Base-by-base conservation (phyloP, 2,888 invertebrate genomes). In the Sympetrum striolatum region DNA sequence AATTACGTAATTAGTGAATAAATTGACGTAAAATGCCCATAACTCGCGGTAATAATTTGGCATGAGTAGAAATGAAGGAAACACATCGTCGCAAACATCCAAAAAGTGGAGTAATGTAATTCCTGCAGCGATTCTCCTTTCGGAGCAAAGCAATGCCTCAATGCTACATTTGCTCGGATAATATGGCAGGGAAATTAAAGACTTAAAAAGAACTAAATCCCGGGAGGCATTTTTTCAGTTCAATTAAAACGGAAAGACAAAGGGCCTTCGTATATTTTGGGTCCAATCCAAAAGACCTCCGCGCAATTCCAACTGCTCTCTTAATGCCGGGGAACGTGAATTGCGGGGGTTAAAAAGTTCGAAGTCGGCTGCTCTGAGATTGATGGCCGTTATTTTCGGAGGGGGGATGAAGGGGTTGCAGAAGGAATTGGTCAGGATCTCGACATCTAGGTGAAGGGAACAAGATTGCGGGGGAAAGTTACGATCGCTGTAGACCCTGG, bases 391-490 rank as follows among this genome's bases (percentile, higher is more conserved):
- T 44, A 58, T 53, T 81, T 48, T 81, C 48, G 81, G 37, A 35
- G 82, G n/a, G 39, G 86, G 22, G 60, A 37, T 31, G 73, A 22
- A 25, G 73, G 73, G 73, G 14, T 53, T 25, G 25, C 25, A 58
- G 60, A 86, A 86, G 86, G 39, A 86, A 60, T 60, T 86, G 86
- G 86, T 86, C 86, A 86, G 82, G 37, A 86, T 37, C 86, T 86
- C 58, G 86, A 86, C 86, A n/a, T 35, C 35, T 60, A 86, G 86
- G 86, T 86, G 86, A 86, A 86, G 86, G 86, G 86, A 64, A 86
- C 86, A 86, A 86, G 86, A 86, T 86, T 86, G 86, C 86, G 35
- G 60, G 60, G 60, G 86, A 86, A 60, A 86, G 86, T 86, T 86
- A 86, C 86, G 86, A 86, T 60, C 86, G 58, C 35, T 37, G 58